Base-by-base conservation (phyloP, 2,888 invertebrate genomes). In the Platynereis dumerilii region DNA sequence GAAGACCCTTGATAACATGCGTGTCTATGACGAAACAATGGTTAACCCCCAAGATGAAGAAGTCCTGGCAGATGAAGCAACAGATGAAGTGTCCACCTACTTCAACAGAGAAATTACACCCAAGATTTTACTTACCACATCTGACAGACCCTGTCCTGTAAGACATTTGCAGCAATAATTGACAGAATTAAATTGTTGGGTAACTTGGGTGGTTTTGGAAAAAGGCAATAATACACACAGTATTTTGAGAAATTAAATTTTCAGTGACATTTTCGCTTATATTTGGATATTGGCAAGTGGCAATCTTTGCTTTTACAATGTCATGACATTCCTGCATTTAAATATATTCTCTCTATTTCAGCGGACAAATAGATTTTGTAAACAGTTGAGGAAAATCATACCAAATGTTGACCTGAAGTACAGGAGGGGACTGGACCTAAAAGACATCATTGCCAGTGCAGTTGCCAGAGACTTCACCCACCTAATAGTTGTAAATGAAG, bases 61-160 rank as follows among this genome's bases (percentile, higher is more conserved):
- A 80, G 86, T 87, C 28, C 72, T 80, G 54, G 75, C 80, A 42
- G 86, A 87, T 75, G 85, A 86, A 64, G 89, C 89, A 1, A 91
- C 91, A 60, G 93, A 99, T 86, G 96, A 97, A 82, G 90, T 96
- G 76, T 90, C 93, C 62, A 83, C 90, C 24, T 97, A 94, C 84
- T 97, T 93, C 81, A 89, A 90, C 73, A 89, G 92, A 69, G 88
- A 90, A 5, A 93, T 93, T 75, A 91, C 91, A 73, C 98, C 98
- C 0, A 97, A 96, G 87, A 92, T 99, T 28, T 86, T 99, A n/a
- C 93, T 99, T 60, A 97, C 97, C 12, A 96, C 92, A 75, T 90
- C 92, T 0, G 96, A 96, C 80, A 94, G 95, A 86, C 96, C 97
- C 0, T 90, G 91, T 75, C 80, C 84, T 72, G 88, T 88, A 77